phyloP scores from a whole-genome alignment of 2,113 vertebrate genomes.

The Apeltes quadracus region DNA sequence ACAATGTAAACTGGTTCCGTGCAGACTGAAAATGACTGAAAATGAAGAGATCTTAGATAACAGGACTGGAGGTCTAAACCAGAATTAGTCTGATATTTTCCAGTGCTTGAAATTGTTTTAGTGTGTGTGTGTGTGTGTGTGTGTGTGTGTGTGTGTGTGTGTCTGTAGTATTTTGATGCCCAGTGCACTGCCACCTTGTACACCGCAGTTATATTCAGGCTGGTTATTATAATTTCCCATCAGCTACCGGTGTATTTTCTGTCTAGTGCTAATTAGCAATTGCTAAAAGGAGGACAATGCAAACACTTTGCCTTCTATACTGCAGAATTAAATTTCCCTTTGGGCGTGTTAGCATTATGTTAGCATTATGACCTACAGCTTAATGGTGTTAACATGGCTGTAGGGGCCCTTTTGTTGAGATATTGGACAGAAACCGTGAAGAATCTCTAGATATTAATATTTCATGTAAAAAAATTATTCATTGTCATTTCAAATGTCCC shows the following conservation, averaged over 20 bases:
- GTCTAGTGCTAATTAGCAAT: too few relatives aligned
- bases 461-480: neutral
- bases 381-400: neutral
- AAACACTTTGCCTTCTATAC: too few relatives aligned
- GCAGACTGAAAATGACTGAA: slow-evolving; percentile 6
- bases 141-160: neutral
- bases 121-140: neutral
- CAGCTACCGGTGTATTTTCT: too few relatives aligned
- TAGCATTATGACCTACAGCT: too few relatives aligned
- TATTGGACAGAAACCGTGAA: neutral
- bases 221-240: neutral
- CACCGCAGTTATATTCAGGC: neutral
- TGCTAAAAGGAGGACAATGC: too few relatives aligned
- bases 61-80: neutral
- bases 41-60: slow-evolving; percentile 7
- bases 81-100: neutral
- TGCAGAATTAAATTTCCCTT: too few relatives aligned
- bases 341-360: too few relatives aligned
- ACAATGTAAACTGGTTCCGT: neutral
- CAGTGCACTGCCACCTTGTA: too few relatives aligned
- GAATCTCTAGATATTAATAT: neutral
- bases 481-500: neutral
- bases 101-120: neutral
- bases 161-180: neutral
- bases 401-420: neutral